Conservation (phyloP, 2,888 invertebrate species). For the Philopedon plagiatum region DNA sequence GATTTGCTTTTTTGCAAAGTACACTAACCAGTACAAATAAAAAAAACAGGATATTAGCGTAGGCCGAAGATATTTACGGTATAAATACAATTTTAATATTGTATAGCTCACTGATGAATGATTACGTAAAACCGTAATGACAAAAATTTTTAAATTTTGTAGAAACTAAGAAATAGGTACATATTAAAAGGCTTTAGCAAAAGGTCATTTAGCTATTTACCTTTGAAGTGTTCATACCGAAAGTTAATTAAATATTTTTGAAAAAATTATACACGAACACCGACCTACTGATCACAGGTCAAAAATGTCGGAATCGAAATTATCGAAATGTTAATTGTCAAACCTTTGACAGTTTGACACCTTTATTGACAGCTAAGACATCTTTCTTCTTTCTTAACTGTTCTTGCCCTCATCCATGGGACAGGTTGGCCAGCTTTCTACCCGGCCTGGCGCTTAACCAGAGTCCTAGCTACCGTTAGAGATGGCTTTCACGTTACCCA, state of each 20-base stretch:
- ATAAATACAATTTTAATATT: too few relatives aligned
- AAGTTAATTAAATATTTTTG: conserved; percentile 1
- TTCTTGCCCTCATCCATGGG: too few relatives aligned
- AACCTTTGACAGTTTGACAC: not conserved
- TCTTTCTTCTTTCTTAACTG: too few relatives aligned
- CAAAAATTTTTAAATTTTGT: not conserved
- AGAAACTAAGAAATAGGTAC: not conserved
- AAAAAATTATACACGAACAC: not conserved
- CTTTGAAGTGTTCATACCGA: conserved; percentile 21
- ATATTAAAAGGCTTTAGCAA: not conserved
- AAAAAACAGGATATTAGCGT: too few relatives aligned
- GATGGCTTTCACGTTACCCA: too few relatives aligned
- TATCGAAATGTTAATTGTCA: not conserved
- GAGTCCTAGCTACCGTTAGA: too few relatives aligned
- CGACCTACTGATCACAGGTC: not conserved
- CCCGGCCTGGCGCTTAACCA: too few relatives aligned
- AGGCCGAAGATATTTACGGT: too few relatives aligned
- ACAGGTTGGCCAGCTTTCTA: too few relatives aligned
- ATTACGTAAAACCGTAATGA: conserved; percentile 2
- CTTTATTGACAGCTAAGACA: too few relatives aligned
- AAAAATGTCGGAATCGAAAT: not conserved
- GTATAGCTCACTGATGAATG: not conserved
- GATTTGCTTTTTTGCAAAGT: too few relatives aligned
- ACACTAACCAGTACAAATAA: too few relatives aligned
- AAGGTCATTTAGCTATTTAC: conserved; percentile 3